phyloP scores from a whole-genome alignment of 1,140 invertebrate genomes.

The Pseudomyrmex concolor region DNA sequence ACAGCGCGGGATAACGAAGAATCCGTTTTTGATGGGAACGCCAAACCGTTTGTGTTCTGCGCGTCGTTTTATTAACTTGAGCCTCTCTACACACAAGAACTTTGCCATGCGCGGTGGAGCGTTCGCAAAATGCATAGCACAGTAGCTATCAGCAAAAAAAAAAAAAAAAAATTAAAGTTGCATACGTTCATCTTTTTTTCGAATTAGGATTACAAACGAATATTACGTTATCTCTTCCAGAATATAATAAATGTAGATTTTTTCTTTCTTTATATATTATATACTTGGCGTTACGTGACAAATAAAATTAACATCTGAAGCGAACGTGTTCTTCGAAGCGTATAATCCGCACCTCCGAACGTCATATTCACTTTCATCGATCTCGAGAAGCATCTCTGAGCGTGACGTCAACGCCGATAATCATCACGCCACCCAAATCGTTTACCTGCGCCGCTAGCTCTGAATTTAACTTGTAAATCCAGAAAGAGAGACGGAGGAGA shows the following conservation, averaged over 20 bases:
- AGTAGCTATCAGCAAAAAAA: not conserved
- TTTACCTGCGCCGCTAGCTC: conserved; percentile 27
- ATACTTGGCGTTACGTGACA: not conserved
- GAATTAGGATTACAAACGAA: not conserved
- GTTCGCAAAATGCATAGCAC: not conserved
- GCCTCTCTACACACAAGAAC: not conserved
- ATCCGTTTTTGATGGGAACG: conserved; percentile 57
- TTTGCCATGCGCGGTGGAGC: not conserved
- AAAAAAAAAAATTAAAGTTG: not conserved
- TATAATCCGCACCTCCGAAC: conserved; percentile 4
- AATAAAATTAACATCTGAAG: conserved; percentile 20
- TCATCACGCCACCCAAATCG: conserved; percentile 55
- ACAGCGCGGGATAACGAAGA: conserved; percentile 31
- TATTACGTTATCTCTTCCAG: not conserved
- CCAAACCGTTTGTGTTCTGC: not conserved
- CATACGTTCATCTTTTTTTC: not conserved
- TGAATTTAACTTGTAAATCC: conserved; percentile 56
- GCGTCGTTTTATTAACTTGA: conserved; percentile 13
- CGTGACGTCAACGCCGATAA: conserved; percentile 52
- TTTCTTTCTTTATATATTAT: not conserved
- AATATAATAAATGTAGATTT: not conserved
- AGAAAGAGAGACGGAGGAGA: conserved; percentile 38
- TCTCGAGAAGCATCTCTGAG: conserved; percentile 34
- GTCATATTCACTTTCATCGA: conserved; percentile 38
- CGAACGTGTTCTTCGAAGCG: not conserved